Percentiles rank a stretch among this genome's conserved stretches.
These are phyloP conservation scores for Bombus sylvicola DNA, from an alignment of 1,140 invertebrate species.

Conservation along the genomic window DNA sequence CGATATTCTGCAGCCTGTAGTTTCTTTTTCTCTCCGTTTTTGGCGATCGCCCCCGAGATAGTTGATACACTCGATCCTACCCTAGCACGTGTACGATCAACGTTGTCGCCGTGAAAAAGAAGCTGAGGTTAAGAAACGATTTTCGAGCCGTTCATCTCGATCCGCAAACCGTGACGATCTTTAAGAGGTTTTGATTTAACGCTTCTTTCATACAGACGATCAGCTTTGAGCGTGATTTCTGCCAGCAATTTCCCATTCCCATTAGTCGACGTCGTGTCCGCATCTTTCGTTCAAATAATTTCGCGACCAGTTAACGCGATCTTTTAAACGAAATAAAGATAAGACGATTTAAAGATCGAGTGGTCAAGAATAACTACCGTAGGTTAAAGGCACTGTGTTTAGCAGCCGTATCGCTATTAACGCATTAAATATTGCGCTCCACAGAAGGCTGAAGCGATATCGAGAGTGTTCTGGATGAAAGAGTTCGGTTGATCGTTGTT, in stretches of 20 bases:
- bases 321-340: neutral
- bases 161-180: constrained; percentile 33
- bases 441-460: neutral
- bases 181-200: constrained; percentile 15
- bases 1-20: neutral
- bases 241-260: constrained; percentile 23
- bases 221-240: neutral
- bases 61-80: neutral
- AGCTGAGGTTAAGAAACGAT: constrained; percentile 28
- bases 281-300: neutral
- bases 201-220: constrained; percentile 16
- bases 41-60: neutral
- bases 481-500: neutral
- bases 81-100: constrained; percentile 70
- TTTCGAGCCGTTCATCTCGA: constrained; percentile 13
- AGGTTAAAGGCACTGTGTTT: neutral
- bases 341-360: neutral
- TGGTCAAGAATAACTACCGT: too few species aligned
- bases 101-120: constrained; percentile 53
- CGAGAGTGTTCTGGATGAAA: neutral
- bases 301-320: constrained; percentile 1
- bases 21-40: constrained; percentile 28
- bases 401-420: neutral
- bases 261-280: constrained; percentile 34
- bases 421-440: neutral